phyloP scores from a whole-genome alignment of 1,140 invertebrate genomes.

The Thrips palmi region DNA sequence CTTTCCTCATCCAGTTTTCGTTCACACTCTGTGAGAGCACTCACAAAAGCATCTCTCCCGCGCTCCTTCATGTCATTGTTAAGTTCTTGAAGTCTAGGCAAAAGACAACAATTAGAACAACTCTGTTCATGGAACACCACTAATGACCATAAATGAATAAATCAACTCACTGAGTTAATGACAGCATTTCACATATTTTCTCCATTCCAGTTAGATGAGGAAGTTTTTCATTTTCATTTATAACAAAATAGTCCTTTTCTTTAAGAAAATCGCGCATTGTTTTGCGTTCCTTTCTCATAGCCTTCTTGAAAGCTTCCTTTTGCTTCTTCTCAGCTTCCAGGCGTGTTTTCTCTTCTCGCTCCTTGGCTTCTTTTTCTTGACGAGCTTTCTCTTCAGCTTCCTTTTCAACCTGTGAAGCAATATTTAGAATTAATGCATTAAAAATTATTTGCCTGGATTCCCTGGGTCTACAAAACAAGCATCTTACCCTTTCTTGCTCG shows the following conservation, averaged over 20 bases:
- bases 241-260: constrained; percentile 69
- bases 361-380: constrained; percentile 61
- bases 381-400: constrained; percentile 45
- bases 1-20: constrained; percentile 57
- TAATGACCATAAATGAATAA: constrained; percentile 15
- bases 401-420: constrained; percentile 28
- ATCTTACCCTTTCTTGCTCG: constrained; percentile 50
- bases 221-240: constrained; percentile 51
- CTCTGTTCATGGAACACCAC: too few relatives aligned
- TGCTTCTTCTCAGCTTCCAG: constrained; percentile 71
- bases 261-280: constrained; percentile 67
- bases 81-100: constrained; percentile 57
- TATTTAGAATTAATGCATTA: too few relatives aligned
- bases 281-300: constrained; percentile 73
- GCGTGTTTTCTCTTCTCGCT: constrained; percentile 58
- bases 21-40: constrained; percentile 33
- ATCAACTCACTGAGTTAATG: constrained; percentile 16
- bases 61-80: constrained; percentile 47
- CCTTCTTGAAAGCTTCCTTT: constrained; percentile 63
- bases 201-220: constrained; percentile 76
- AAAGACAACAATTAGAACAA: constrained; percentile 35
- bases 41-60: constrained; percentile 42
- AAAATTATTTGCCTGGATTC: too few relatives aligned
- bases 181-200: constrained; percentile 69
- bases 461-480: constrained; percentile 1